Percentiles rank a stretch among this genome's conserved stretches.
phyloP scores from a whole-genome alignment of 2,888 invertebrate species.

The Gibbula magus region DNA sequence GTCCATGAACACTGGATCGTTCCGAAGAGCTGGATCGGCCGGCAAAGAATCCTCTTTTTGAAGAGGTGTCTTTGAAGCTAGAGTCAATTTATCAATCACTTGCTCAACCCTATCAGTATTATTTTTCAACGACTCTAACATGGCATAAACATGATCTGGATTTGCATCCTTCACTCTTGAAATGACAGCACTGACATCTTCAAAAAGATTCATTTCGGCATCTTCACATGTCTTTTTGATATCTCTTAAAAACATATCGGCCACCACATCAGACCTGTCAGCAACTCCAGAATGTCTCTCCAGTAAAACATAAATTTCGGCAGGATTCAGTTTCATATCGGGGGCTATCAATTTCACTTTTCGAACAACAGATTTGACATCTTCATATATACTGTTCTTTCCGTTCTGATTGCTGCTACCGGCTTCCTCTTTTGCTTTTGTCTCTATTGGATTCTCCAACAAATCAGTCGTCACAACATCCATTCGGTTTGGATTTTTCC shows the following conservation, averaged over 20 bases:
- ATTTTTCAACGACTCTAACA: constrained; percentile 38
- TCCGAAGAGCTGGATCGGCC: constrained; percentile 50
- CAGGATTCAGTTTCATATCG: constrained; percentile 34
- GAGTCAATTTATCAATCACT: constrained; percentile 35
- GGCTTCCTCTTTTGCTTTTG: constrained; percentile 2
- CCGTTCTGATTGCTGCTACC: neutral
- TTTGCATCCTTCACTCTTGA: constrained; percentile 34
- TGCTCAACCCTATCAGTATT: constrained; percentile 32
- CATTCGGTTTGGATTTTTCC: constrained; percentile 52
- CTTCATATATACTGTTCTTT: constrained; percentile 38
- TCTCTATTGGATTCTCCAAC: constrained; percentile 40
- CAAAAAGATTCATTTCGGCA: constrained; percentile 31
- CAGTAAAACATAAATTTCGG: constrained; percentile 48
- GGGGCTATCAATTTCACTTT: constrained; percentile 37
- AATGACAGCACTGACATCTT: constrained; percentile 38
- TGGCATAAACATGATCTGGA: constrained; percentile 42
- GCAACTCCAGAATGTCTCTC: constrained; percentile 33
- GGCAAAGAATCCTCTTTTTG: constrained; percentile 38
- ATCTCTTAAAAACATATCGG: constrained; percentile 35
- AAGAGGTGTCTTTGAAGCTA: neutral
- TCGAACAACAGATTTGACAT: constrained; percentile 50
- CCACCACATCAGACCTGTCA: constrained; percentile 44
- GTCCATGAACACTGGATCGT: constrained; percentile 65
- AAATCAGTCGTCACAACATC: constrained; percentile 59
- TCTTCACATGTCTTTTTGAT: neutral